phyloP scores from a whole-genome alignment of 2,797 vertebrate genomes.

The Fistularia commersonii region DNA sequence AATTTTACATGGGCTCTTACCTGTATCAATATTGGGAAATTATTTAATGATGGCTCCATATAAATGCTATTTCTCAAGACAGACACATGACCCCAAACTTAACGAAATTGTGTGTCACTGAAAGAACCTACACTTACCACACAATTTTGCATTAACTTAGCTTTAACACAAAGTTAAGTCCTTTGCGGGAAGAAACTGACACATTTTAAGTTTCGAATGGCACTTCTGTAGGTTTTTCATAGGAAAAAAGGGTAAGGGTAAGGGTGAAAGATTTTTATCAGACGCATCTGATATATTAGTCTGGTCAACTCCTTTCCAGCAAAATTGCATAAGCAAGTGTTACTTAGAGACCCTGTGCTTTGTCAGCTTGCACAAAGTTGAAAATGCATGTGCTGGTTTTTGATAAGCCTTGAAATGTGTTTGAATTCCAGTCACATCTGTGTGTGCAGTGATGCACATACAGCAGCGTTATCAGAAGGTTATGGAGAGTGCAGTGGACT shows the following conservation, averaged over 20 bases:
- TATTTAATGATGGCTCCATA: slow-evolving; percentile 3
- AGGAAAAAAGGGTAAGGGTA: slow-evolving; percentile 8
- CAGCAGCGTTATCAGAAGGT: slow-evolving; percentile 2
- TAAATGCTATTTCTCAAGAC: slow-evolving; percentile 15
- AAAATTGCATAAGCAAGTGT: slow-evolving; percentile 29
- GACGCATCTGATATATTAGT: slow-evolving; percentile 33
- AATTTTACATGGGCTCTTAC: slow-evolving; percentile 1
- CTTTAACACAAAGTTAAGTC: no score
- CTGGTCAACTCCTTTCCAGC: slow-evolving; percentile 31
- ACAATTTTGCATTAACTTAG: no score
- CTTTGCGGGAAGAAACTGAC: no score
- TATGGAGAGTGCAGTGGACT: slow-evolving; percentile 14
- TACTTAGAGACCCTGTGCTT: slow-evolving; percentile 1
- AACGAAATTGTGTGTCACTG: no score
- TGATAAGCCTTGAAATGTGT: neutral
- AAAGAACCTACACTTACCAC: no score
- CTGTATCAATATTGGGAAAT: slow-evolving; percentile 16
- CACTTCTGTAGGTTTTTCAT: slow-evolving; percentile 15
- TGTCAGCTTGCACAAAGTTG: slow-evolving; percentile 4
- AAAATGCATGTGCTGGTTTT: slow-evolving; percentile 10
- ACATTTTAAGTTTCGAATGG: slow-evolving; percentile 18
- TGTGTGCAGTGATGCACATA: slow-evolving; percentile 22
- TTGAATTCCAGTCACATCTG: slow-evolving; percentile 38
- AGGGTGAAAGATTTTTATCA: slow-evolving; percentile 17
- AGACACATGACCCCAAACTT: neutral